Percentiles rank a stretch among this genome's conserved stretches.
phyloP scores from a whole-genome alignment of 2,888 invertebrate species.

The Erebia ligea region DNA sequence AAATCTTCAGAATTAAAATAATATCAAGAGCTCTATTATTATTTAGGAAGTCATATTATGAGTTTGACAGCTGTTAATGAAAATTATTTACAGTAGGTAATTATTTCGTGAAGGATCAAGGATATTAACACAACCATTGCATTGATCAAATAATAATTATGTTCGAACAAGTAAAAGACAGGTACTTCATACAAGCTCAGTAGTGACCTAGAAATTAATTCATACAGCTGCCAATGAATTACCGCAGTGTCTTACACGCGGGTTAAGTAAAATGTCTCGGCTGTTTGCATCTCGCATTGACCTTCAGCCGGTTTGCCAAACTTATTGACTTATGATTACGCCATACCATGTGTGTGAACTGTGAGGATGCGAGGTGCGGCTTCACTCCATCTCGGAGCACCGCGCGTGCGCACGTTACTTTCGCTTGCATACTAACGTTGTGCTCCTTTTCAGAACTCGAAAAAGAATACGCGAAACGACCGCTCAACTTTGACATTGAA shows the following conservation, averaged over 20 bases:
- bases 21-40: no score
- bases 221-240: conserved; percentile 57
- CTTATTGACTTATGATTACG: conserved; percentile 78
- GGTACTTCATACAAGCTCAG: conserved; percentile 7
- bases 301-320: conserved; percentile 78
- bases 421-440: conserved; percentile 44
- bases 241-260: conserved; percentile 55
- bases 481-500: conserved; percentile 93
- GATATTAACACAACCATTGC: neutral
- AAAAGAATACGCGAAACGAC: conserved; percentile 91
- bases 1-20: no score
- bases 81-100: neutral
- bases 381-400: conserved; percentile 60
- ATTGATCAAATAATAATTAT: neutral
- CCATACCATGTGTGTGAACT: conserved; percentile 59
- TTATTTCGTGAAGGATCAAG: neutral
- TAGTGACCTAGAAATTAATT: conserved; percentile 69
- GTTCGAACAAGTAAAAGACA: neutral
- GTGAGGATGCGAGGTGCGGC: conserved; percentile 50
- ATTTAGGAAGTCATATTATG: no score
- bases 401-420: conserved; percentile 65
- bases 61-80: no score
- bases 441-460: conserved; percentile 84
- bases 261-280: conserved; percentile 70
- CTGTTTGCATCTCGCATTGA: conserved; percentile 70